phyloP scores from a whole-genome alignment of 2,797 vertebrate genomes.

The Sphenopsis melanotis region DNA sequence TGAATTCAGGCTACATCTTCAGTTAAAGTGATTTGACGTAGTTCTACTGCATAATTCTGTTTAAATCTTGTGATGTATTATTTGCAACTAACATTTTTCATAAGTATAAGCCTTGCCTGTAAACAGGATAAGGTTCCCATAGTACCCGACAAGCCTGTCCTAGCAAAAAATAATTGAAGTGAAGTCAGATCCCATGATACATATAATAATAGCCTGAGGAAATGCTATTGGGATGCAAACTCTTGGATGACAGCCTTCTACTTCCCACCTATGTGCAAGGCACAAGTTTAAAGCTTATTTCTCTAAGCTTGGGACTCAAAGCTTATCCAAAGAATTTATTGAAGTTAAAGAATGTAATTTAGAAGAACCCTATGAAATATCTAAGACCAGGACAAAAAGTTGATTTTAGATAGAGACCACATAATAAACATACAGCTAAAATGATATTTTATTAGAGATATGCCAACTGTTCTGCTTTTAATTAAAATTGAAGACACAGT shows the following conservation, averaged over 20 bases:
- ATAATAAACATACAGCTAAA: background rate
- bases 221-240: background rate
- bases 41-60: background rate
- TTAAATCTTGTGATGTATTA: background rate
- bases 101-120: background rate
- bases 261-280: fast-evolving
- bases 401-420: background rate
- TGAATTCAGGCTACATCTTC: background rate
- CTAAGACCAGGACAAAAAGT: background rate
- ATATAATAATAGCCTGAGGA: background rate
- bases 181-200: background rate
- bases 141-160: fast-evolving
- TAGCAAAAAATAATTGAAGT: background rate
- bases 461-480: background rate
- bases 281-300: background rate
- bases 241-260: background rate
- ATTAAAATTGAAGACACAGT: background rate
- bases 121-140: background rate
- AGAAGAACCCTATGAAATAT: background rate
- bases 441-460: background rate
- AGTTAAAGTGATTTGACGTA: background rate
- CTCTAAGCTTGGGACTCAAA: background rate
- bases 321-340: background rate
- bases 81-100: background rate
- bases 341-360: background rate